Evolutionary conservation across 2,888 invertebrate genomes (phyloP), one percentile per base, ranked within the genome.

Genomic region (Leptinotarsa juncta): DNA sequence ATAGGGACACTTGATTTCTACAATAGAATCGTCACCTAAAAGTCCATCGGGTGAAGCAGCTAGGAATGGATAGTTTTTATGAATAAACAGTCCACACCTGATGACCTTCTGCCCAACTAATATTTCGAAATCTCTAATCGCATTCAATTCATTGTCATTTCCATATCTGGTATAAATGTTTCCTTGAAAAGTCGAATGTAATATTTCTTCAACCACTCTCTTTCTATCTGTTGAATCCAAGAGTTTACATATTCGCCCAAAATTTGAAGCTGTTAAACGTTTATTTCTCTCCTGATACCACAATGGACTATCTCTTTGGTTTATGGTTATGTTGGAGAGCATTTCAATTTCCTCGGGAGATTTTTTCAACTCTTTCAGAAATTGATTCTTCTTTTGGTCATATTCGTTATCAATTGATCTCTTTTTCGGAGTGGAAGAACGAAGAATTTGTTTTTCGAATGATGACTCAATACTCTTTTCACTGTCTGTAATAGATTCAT

Each of bases 181-280:
- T n/a, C 84, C 83, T 15, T 60, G 72, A 65, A 83, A 84, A 4
- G 66, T 79, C 0, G 80, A 78, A 69, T 81, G 66, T 16, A 83
- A 50, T 51, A 84, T 65, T 26, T 78, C 77, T 16, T 80, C 76
- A 7, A 79, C 83, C 15, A 79, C 50, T 20, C 77, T 81, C 23
- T 66, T 70, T 23, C 82, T 76, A 73, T 78, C 73, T 1, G 84
- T 84, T 16, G 72, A 76, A 49, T 79, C 78, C 16, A 73, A 60
- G 50, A 84, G 72, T 72, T 82, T 83, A 62, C 50, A 80, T 50
- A 84, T 81, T n/a, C 79, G 72, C 16, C 84, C 85, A 66, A 84
- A 85, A 79, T 82, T 83, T 1, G 84, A 85, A 5, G 85, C 84
- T 16, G 85, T 85, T 3, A 85, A 68, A 23, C 85, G 77, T 65